A percentile compares a stretch with the other conserved stretches of the same genome.
These are phyloP conservation scores for Micromussa lordhowensis DNA, from an alignment of 92 coral and sea anemone genomes.

Conservation along the genomic window DNA sequence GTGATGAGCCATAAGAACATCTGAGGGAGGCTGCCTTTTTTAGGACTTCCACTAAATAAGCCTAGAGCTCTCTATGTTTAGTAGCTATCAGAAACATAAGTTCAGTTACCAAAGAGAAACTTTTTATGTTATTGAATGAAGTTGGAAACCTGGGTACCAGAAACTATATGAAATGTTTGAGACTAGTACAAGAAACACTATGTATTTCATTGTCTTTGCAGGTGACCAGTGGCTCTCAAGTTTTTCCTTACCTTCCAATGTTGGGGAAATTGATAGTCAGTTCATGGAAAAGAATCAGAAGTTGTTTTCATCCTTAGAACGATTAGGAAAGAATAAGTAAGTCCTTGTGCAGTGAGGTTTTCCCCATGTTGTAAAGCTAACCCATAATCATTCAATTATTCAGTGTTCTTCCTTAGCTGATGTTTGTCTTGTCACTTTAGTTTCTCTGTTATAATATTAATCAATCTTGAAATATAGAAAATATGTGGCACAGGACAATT, in stretches of 20 bases:
- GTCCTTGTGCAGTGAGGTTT: background rate
- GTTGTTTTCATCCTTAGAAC: conserved; percentile 74
- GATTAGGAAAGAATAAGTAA: conserved; percentile 78
- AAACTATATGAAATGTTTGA: background rate
- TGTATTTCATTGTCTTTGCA: background rate
- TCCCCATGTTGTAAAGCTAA: background rate
- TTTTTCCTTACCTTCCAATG: conserved; percentile 77
- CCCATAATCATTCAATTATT: background rate
- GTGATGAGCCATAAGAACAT: no score
- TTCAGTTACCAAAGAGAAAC: background rate
- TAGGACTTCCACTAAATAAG: no score
- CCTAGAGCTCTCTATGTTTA: no score
- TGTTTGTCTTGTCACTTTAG: no score
- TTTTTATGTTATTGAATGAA: background rate
- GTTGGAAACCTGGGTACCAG: no score
- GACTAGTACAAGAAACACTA: background rate
- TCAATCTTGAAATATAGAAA: no score
- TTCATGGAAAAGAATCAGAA: conserved; percentile 78
- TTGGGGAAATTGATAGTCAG: conserved; percentile 81
- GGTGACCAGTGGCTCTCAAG: conserved; percentile 83
- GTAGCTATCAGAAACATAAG: no score
- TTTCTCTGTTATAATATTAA: no score
- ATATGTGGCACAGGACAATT: no score
- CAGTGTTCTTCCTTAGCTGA: no score
- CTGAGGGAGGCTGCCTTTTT: no score